Evolutionary conservation across 1,140 invertebrate genomes (phyloP).

Genomic region (Drosophila eugracilis): DNA sequence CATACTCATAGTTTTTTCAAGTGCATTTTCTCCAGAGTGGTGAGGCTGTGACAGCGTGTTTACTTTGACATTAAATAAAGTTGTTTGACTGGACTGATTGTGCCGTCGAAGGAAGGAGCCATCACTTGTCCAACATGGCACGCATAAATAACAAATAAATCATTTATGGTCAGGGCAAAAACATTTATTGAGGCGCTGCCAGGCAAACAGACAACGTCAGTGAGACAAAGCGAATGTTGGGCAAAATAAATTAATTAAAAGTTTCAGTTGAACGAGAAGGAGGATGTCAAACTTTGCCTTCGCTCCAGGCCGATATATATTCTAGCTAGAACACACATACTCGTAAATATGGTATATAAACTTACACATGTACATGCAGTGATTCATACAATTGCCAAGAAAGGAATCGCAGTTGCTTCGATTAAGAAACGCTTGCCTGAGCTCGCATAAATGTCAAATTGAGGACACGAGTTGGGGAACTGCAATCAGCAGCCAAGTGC

Average conservation of each 20-base stretch:
- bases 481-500: slow-evolving; percentile 79
- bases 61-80: slow-evolving; percentile 83
- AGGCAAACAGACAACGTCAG: slow-evolving; percentile 21
- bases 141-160: slow-evolving; percentile 83
- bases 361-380: neutral
- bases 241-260: slow-evolving; percentile 81
- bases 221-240: slow-evolving; percentile 48
- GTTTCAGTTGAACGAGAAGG: slow-evolving; percentile 38
- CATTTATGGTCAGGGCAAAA: slow-evolving; percentile 77
- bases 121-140: slow-evolving; percentile 41
- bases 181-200: slow-evolving; percentile 71
- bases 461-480: slow-evolving; percentile 56
- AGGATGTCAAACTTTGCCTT: slow-evolving; percentile 30
- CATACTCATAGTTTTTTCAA: neutral
- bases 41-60: slow-evolving; percentile 43
- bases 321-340: slow-evolving; percentile 13
- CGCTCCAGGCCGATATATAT: slow-evolving; percentile 23
- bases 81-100: slow-evolving; percentile 73
- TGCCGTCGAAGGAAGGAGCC: slow-evolving; percentile 24
- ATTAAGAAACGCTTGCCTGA: slow-evolving; percentile 57
- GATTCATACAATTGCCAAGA: slow-evolving; percentile 46
- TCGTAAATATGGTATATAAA: no score
- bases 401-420: slow-evolving; percentile 54
- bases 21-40: slow-evolving; percentile 7
- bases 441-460: slow-evolving; percentile 75